phyloP scores from a whole-genome alignment of 2,797 vertebrate species.

The Bufotes viridis region DNA sequence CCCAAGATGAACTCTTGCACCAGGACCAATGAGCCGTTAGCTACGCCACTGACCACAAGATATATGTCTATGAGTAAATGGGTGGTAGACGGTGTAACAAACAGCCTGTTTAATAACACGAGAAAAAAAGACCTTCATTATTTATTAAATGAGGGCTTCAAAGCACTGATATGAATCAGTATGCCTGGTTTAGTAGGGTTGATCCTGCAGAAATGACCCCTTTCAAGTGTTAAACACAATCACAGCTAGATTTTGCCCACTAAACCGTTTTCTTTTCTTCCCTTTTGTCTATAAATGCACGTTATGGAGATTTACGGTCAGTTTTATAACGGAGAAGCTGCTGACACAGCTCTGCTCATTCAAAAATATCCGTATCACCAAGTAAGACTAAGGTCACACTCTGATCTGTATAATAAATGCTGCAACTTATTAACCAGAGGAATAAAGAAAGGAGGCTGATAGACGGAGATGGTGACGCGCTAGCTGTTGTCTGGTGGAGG shows the following conservation, averaged over 20 bases:
- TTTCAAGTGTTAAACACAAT: background rate
- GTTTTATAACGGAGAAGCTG: background rate
- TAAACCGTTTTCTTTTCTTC: background rate
- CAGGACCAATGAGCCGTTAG: no score
- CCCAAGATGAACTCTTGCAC: no score
- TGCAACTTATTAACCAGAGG: slow-evolving; percentile 26
- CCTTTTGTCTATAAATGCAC: background rate
- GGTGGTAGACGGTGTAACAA: no score
- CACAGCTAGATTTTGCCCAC: background rate
- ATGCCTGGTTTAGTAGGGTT: no score
- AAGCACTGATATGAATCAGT: no score
- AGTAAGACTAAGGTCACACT: slow-evolving; percentile 7
- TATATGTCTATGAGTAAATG: no score
- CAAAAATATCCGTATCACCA: background rate
- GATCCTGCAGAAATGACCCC: no score
- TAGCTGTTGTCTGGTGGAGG: no score
- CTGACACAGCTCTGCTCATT: slow-evolving; percentile 18
- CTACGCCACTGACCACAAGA: no score
- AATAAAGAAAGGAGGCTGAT: background rate
- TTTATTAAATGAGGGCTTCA: no score
- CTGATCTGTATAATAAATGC: background rate
- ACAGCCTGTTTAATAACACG: no score
- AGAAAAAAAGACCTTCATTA: no score
- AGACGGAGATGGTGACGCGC: background rate
- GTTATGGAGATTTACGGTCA: background rate